Evolutionary conservation across 2,113 vertebrate species (phyloP).

Genomic region (Bufo gargarizans): DNA sequence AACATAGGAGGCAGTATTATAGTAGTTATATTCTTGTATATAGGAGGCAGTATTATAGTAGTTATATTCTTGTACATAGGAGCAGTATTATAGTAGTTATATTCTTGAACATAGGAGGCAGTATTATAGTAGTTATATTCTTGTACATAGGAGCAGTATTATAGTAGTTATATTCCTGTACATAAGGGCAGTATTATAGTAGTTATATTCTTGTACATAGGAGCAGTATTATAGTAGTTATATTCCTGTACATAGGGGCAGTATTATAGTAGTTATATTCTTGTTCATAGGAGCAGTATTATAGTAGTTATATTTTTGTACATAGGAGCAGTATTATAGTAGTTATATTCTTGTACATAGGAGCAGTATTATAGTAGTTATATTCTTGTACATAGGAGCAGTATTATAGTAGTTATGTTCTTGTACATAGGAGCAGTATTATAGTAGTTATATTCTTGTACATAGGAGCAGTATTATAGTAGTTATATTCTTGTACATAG

Average conservation of each 20-base stretch:
- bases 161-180: background rate
- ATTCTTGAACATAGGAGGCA: background rate
- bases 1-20: no score
- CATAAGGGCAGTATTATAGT: background rate
- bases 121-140: conserved; percentile 12
- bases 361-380: background rate
- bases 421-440: background rate
- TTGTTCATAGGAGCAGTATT: no score
- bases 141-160: background rate
- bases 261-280: no score
- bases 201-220: conserved; percentile 12
- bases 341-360: conserved; percentile 3
- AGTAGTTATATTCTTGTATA: no score
- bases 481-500: conserved; percentile 3
- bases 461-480: background rate
- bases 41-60: background rate
- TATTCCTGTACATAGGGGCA: no score
- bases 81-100: background rate
- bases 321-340: background rate
- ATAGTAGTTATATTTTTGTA: conserved; percentile 9
- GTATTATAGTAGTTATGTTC: conserved; percentile 6
- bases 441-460: conserved; percentile 6
- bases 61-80: background rate
- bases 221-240: background rate
- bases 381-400: background rate